Conservation (phyloP, 2,113 vertebrate genomes). For the Apodemus sylvaticus region DNA sequence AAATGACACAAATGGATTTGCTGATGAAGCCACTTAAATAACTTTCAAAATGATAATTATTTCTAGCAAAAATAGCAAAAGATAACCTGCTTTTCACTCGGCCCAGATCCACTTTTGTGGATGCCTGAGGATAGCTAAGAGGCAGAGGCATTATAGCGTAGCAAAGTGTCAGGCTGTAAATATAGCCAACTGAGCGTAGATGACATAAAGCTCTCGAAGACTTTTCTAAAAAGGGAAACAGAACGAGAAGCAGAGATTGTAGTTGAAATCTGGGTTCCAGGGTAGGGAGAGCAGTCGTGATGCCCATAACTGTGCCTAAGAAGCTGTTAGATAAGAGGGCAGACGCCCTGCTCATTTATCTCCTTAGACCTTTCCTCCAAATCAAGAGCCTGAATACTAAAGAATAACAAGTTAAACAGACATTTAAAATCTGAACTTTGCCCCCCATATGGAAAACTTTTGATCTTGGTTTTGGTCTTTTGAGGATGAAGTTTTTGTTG, state of each 20-base stretch:
- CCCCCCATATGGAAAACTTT: neutral
- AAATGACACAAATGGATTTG: neutral
- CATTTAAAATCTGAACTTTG: neutral
- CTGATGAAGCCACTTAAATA: slow-evolving; percentile 49
- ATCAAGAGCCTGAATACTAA: neutral
- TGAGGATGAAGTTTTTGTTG: neutral
- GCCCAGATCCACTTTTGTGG: neutral
- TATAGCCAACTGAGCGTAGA: slow-evolving; percentile 19
- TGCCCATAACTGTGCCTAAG: neutral
- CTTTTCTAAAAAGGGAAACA: slow-evolving; percentile 18
- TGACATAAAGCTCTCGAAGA: neutral
- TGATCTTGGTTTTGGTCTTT: neutral
- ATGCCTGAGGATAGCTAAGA: slow-evolving; percentile 14
- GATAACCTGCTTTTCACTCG: slow-evolving; percentile 41
- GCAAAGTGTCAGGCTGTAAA: slow-evolving; percentile 7
- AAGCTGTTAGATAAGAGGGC: fast-evolving
- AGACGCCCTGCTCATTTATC: neutral
- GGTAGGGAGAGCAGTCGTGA: neutral
- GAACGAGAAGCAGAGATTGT: neutral
- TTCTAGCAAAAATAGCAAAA: slow-evolving; percentile 64
- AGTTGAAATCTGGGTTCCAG: neutral
- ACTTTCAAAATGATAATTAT: slow-evolving; percentile 60
- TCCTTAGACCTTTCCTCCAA: neutral
- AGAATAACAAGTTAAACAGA: neutral
- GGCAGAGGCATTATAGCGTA: neutral